phyloP scores from a whole-genome alignment of 2,888 invertebrate genomes.

The Cabera pusaria region DNA sequence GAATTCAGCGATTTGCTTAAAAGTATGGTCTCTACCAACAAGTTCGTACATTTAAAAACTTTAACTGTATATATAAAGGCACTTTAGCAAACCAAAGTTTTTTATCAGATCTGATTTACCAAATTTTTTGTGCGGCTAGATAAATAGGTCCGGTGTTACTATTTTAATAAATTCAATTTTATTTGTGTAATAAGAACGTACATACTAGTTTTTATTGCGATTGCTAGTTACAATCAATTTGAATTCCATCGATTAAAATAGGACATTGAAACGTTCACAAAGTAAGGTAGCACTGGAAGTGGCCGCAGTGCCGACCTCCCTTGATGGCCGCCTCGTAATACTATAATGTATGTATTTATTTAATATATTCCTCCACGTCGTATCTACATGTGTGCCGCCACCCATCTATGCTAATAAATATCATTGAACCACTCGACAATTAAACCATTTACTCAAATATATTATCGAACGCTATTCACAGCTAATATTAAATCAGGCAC shows the following conservation, averaged over 20 bases:
- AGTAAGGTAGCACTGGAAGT: background rate
- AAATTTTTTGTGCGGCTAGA: no score
- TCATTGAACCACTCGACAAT: slow-evolving; percentile 20
- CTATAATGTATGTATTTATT: slow-evolving; percentile 54
- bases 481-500: no score
- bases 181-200: background rate
- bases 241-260: slow-evolving; percentile 1
- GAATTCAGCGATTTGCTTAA: no score
- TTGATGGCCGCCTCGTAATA: slow-evolving; percentile 53
- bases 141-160: no score
- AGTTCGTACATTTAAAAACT: no score
- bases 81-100: no score
- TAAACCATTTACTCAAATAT: slow-evolving; percentile 8
- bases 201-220: background rate
- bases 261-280: slow-evolving; percentile 3
- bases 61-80: no score
- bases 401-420: slow-evolving; percentile 24
- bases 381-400: slow-evolving; percentile 32
- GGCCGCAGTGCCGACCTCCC: slow-evolving; percentile 53
- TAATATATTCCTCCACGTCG: slow-evolving; percentile 51
- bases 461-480: slow-evolving; percentile 7
- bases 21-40: no score
- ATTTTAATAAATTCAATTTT: no score
- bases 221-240: no score
- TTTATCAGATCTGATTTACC: no score